These are phyloP conservation scores for Bergia sp. DNA, from an alignment of 92 coral and sea anemone genomes.

Conservation along the genomic window DNA sequence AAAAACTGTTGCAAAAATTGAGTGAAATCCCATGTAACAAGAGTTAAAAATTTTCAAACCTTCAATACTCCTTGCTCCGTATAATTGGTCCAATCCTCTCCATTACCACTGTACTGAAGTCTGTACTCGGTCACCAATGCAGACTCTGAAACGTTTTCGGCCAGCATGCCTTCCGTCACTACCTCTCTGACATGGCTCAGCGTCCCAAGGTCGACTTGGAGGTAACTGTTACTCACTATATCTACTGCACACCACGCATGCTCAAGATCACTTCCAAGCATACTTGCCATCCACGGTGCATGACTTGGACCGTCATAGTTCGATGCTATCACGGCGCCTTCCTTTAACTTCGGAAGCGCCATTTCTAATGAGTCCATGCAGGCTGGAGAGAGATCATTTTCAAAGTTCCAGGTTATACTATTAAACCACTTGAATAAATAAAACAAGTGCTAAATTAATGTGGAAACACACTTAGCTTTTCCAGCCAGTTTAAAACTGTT, in stretches of 20 bases:
- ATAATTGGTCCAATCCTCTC: conserved; percentile 24
- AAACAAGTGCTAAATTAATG: no score
- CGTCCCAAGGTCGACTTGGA: conserved; percentile 28
- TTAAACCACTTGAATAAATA: no score
- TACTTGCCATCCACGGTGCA: conserved; percentile 31
- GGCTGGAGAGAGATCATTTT: background rate
- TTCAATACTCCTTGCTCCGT: conserved; percentile 11
- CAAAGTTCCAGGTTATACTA: no score
- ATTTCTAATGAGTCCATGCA: background rate
- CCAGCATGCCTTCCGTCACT: conserved; percentile 28
- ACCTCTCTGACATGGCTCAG: background rate
- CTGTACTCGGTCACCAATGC: conserved; percentile 21
- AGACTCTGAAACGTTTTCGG: conserved; percentile 7
- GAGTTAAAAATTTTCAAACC: background rate
- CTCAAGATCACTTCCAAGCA: conserved; percentile 20
- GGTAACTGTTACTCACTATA: background rate
- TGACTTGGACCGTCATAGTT: conserved; percentile 9
- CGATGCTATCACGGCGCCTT: conserved; percentile 29
- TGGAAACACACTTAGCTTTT: no score
- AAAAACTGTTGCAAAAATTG: no score
- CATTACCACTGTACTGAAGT: conserved; percentile 12
- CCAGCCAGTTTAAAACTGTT: no score
- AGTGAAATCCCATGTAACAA: no score
- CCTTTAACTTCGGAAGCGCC: background rate
- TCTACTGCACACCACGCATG: conserved; percentile 33